These are phyloP conservation scores for Apteryx owenii DNA, from an alignment of 2,113 vertebrate species.

Conservation along the genomic window DNA sequence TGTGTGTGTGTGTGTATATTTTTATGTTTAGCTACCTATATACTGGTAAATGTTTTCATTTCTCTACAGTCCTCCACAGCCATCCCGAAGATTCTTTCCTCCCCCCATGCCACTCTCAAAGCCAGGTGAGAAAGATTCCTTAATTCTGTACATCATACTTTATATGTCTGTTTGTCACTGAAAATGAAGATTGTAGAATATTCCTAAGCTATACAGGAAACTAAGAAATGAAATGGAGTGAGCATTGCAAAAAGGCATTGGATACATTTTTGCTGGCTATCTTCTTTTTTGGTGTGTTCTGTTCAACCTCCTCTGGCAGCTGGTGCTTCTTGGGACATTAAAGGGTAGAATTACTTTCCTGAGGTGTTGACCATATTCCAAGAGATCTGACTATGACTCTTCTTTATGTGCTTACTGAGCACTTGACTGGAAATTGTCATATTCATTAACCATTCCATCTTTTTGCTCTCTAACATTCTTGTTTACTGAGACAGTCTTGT, in stretches of 20 bases:
- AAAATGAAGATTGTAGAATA: not conserved
- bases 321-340: not conserved
- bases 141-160: not conserved
- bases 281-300: not conserved
- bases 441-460: not conserved
- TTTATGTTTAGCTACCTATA: not conserved
- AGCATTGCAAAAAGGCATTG: not conserved
- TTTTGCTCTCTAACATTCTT: not conserved
- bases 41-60: not conserved
- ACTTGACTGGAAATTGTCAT: not conserved
- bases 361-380: not conserved
- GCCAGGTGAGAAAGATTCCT: slow-evolving; percentile 84
- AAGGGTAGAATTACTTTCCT: not conserved
- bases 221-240: not conserved
- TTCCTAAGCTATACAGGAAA: not conserved
- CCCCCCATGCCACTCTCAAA: slow-evolving; percentile 98
- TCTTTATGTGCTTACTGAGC: not conserved
- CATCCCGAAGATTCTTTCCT: slow-evolving; percentile 92
- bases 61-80: slow-evolving; percentile 86
- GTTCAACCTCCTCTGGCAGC: not conserved
- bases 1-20: not conserved
- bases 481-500: not conserved
- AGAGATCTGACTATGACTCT: not conserved
- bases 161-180: not conserved
- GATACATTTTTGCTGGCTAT: not conserved